Evolutionary conservation across 2,113 vertebrate species (phyloP), one percentile per base, ranked within the genome.

Genomic region (Bucco capensis): DNA sequence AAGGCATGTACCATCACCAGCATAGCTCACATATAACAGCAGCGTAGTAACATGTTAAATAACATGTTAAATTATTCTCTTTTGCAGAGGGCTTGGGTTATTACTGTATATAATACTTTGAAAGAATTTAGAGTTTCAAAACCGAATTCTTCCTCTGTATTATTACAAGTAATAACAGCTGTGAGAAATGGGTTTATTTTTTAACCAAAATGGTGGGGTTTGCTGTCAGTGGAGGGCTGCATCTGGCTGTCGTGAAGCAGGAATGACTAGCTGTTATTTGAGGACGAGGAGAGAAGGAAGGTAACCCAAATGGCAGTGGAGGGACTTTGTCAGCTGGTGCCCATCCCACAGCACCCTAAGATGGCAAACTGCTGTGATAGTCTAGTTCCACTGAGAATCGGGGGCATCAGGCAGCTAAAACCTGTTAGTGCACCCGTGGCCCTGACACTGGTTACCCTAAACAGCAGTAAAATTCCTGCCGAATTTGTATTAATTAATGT

Each of bases 301-400:
- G 9, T 62, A 49, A 27, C 16, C 30, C 4, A 6, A 14, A 22
- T 14, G 10, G 6, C 19, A 15, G 14, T 13, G 19, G 15, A 50
- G 12, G 19, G 18, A 18, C 25, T 9, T 78, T 50, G 14, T 31
- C 38, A 47, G 7, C 11, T 3, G 3, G 4, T 42, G 19, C 8
- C 31, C 28, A 17, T 75, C 33, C 25, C 58, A 2, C 33, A 49
- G 19, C 22, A 22, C 24, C 11, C 25, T 40, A 10, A 25, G 30
- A 16, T 62, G 22, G 5, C 19, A 9, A 24, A 10, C 21, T 10
- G 1, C 11, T 8, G 8, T 21, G 40, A 5, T 8, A 4, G 16
- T 22, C 8, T 18, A 5, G 7, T 37, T 67, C 38, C 0, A 0
- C 21, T 25, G 16, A 2, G 8, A 25, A 7, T n/a, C 19, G 30